Percentiles rank a stretch among this genome's conserved stretches.
These are phyloP conservation scores for Ailurus styani DNA, from an alignment of 2,113 vertebrate species.

Conservation along the genomic window DNA sequence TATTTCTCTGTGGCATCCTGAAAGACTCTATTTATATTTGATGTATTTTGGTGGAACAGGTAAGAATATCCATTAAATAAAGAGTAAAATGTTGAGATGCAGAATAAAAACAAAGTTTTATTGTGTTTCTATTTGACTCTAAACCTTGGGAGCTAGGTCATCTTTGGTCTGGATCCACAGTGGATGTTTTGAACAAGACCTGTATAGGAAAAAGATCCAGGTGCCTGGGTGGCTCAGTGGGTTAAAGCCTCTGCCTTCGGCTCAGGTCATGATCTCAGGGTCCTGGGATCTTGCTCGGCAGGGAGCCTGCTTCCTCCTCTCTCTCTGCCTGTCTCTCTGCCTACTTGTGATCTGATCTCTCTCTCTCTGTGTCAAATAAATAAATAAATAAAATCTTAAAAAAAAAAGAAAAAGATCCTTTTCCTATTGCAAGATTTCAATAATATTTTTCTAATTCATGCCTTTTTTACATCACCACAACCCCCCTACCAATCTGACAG, in stretches of 20 bases:
- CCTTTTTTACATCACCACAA: background rate
- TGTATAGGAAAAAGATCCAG: background rate
- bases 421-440: background rate
- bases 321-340: no score
- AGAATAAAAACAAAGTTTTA: background rate
- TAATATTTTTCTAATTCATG: background rate
- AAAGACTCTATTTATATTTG: background rate
- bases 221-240: no score
- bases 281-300: no score
- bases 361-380: no score
- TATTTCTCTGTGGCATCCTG: background rate
- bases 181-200: background rate
- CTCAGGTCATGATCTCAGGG: no score
- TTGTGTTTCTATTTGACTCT: background rate
- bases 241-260: no score
- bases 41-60: background rate
- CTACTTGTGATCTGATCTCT: no score
- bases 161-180: background rate
- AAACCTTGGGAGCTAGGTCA: background rate
- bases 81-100: background rate
- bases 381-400: no score
- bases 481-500: background rate
- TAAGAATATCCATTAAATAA: background rate
- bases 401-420: background rate
- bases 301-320: no score